phyloP scores from a whole-genome alignment of 2,113 vertebrate genomes.

The Barnardius zonarius region DNA sequence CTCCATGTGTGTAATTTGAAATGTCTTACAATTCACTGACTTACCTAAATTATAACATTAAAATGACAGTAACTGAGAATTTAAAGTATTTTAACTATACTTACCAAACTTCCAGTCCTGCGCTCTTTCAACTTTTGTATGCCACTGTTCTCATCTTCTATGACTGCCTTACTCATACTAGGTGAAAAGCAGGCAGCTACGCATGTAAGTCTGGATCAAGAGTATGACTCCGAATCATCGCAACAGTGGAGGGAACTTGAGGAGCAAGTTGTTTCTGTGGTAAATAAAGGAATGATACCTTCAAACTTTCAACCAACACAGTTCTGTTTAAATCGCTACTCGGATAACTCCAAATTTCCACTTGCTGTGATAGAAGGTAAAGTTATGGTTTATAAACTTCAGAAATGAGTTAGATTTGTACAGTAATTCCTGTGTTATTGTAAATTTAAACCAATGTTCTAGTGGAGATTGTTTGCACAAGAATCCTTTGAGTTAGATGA shows the following conservation, averaged over 20 bases:
- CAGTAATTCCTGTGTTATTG: background rate
- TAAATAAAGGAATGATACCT: constrained; percentile 82
- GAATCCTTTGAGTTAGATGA: background rate
- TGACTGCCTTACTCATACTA: constrained; percentile 32
- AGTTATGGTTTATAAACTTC: background rate
- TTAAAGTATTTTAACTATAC: background rate
- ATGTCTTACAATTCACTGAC: background rate
- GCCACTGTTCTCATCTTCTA: fast-evolving
- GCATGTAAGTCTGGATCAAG: constrained; percentile 92
- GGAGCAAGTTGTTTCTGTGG: constrained; percentile 85
- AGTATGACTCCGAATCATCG: constrained; percentile 88
- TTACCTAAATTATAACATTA: background rate
- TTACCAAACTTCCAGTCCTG: background rate
- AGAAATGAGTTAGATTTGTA: background rate
- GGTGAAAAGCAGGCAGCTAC: constrained; percentile 97
- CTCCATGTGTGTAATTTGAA: background rate
- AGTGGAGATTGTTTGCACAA: background rate
- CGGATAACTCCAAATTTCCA: constrained; percentile 89
- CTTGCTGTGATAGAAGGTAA: constrained; percentile 91
- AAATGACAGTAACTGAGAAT: background rate
- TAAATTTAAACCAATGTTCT: background rate
- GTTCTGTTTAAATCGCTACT: constrained; percentile 90
- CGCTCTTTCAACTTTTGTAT: background rate
- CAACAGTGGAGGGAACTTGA: constrained; percentile 92
- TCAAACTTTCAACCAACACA: constrained; percentile 86